Percentiles rank a stretch among this genome's conserved stretches.
These are phyloP conservation scores for Alentia gelatinosa DNA, from an alignment of 2,888 invertebrate genomes.

Conservation along the genomic window DNA sequence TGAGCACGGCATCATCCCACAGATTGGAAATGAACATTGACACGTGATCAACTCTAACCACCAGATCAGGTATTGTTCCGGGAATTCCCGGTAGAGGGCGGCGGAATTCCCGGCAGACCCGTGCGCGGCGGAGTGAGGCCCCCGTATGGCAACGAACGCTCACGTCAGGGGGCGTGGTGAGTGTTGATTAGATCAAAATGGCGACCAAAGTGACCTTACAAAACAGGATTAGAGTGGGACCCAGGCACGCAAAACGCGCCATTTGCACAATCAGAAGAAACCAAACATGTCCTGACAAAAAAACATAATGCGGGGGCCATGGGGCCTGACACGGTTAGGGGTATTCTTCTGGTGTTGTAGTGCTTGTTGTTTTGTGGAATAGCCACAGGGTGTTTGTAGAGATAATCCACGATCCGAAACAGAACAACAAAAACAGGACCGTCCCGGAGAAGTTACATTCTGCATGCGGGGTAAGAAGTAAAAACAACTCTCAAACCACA, in stretches of 20 bases:
- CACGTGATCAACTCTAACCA: slow-evolving; percentile 32
- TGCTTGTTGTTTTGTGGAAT: neutral
- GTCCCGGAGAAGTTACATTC: no score
- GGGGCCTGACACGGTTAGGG: neutral
- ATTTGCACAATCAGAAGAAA: slow-evolving; percentile 27
- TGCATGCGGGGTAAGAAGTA: no score
- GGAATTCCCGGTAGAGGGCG: neutral
- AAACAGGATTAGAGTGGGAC: slow-evolving; percentile 32
- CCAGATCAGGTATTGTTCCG: slow-evolving; percentile 17
- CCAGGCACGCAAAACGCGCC: slow-evolving; percentile 25
- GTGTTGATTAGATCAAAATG: slow-evolving; percentile 35
- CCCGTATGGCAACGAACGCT: neutral
- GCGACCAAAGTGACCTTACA: neutral
- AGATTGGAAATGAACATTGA: slow-evolving; percentile 16
- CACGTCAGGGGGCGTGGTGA: slow-evolving; percentile 25
- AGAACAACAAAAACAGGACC: no score
- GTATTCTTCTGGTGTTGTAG: neutral
- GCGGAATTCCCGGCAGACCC: neutral
- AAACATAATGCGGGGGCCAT: neutral
- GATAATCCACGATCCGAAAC: neutral
- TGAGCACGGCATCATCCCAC: neutral
- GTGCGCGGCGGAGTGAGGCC: neutral
- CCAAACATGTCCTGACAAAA: neutral
- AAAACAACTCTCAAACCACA: no score
- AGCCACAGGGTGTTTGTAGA: neutral